Conservation (phyloP, 2,113 vertebrate genomes). For the Panthera leo region DNA sequence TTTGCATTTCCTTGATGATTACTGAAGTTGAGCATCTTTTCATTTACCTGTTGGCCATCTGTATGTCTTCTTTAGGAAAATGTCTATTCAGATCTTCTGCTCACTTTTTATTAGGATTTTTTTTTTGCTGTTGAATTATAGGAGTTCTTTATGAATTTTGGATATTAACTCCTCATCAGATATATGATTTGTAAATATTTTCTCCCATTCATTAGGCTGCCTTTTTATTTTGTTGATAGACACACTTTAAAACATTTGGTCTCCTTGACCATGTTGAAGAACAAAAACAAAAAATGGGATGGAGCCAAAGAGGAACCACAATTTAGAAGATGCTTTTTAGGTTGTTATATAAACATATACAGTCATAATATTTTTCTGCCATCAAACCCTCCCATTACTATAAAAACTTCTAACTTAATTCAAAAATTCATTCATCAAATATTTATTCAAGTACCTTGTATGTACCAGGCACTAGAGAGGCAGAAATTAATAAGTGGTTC, state of each 20-base stretch:
- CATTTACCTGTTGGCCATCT: neutral
- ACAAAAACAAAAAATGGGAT: neutral
- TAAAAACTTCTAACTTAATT: neutral
- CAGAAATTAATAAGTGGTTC: neutral
- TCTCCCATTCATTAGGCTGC: neutral
- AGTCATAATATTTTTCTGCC: neutral
- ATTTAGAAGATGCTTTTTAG: slow-evolving; percentile 16
- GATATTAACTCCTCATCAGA: neutral
- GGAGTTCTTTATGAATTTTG: neutral
- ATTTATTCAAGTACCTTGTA: neutral
- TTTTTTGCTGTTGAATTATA: neutral
- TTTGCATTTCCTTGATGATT: neutral
- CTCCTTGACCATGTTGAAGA: neutral
- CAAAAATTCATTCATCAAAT: slow-evolving; percentile 6
- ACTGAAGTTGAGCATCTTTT: neutral
- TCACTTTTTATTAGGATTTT: neutral
- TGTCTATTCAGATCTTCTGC: neutral
- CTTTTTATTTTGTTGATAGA: neutral
- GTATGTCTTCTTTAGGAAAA: neutral
- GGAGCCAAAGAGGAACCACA: neutral
- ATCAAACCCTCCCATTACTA: neutral
- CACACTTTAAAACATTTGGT: neutral
- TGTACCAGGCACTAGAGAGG: neutral
- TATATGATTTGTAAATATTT: neutral
- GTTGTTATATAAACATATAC: neutral